Evolutionary conservation across 2,888 invertebrate genomes (phyloP).

Genomic region (Disparrhopalites patrizii): DNA sequence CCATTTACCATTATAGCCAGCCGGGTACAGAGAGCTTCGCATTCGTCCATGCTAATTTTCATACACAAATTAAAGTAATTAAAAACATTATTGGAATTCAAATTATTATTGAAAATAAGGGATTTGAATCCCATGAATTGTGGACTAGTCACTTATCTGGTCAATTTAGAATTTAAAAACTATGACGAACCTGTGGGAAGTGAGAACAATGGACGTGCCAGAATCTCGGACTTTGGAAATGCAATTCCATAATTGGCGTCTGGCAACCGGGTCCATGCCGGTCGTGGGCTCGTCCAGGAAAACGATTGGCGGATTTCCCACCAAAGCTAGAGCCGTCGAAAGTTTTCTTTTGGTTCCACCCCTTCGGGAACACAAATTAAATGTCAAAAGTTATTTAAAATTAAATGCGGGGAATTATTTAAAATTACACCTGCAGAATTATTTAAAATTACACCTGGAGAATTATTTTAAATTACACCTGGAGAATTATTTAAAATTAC

Average conservation of each 20-base stretch:
- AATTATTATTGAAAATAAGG: neutral
- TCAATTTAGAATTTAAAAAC: neutral
- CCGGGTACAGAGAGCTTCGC: slow-evolving; percentile 53
- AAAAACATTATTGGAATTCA: neutral
- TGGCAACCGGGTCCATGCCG: slow-evolving; percentile 77
- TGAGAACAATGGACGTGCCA: slow-evolving; percentile 72
- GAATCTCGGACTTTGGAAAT: slow-evolving; percentile 64
- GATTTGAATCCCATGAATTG: neutral
- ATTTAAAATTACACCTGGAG: neutral
- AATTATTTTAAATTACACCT: neutral
- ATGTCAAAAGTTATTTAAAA: neutral
- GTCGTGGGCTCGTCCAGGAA: slow-evolving; percentile 53
- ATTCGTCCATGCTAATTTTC: slow-evolving; percentile 73
- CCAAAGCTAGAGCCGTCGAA: slow-evolving; percentile 1
- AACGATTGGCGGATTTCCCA: slow-evolving; percentile 7
- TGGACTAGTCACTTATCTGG: neutral
- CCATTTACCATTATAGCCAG: slow-evolving; percentile 79
- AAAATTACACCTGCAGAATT: neutral
- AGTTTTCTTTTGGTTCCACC: slow-evolving; percentile 9
- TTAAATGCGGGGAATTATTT: too few species aligned
- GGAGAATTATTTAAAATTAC: neutral
- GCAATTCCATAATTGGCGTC: slow-evolving; percentile 74
- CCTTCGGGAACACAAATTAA: neutral
- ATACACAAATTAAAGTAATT: neutral
- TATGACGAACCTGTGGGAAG: slow-evolving; percentile 62